Evolutionary conservation across 2,797 vertebrate species (phyloP), one percentile per base, ranked within the genome.

Genomic region (Apogon hyalosoma): DNA sequence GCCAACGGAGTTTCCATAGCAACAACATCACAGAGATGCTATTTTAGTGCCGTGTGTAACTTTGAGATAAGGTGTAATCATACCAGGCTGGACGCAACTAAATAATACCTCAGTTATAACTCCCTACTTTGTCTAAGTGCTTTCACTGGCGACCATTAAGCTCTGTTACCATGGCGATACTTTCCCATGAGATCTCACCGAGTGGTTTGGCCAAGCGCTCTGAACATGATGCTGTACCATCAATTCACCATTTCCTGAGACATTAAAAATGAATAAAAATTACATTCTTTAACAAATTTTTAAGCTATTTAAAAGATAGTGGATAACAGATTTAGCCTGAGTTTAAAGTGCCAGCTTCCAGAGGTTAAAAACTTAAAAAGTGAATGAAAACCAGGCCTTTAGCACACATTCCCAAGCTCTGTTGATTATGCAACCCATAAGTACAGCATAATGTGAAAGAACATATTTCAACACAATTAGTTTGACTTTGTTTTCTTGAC

Each of bases 121-220:
- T 85, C 83, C 73, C 74, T 84, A 88, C 86, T 90, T 91, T 88
- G 85, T 88, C 82, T 85, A 85, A 91, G 89, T 90, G 91, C 88
- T 88, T 87, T 86, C 71, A 62, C 79, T 55, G 71, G 82, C 72
- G 60, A 82, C 85, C 88, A 88, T 91, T 88, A 88, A 77, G 79
- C 74, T 75, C 78, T 61, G 88, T 92, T 91, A 83, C 91, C 87
- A 88, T 89, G 88, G 89, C 62, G 4, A 92, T 65, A 68, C 72
- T 78, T 83, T 70, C 83, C 82, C 79, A 62, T 62, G 86, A 79
- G 84, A 80, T 85, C 81, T 77, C 63, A 24, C 70, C 13, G 72
- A 88, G 78, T 55, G 67, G 50, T 67, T 42, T 40, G 55, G 77
- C 74, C 68, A 67, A 82, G 76, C 38, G 42, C 74, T 75, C 57